Percentiles rank a stretch among this genome's conserved stretches.
Evolutionary conservation across 35 echinoderm and acorn worm species (phyloP).

Genomic region (Antedon bifida): DNA sequence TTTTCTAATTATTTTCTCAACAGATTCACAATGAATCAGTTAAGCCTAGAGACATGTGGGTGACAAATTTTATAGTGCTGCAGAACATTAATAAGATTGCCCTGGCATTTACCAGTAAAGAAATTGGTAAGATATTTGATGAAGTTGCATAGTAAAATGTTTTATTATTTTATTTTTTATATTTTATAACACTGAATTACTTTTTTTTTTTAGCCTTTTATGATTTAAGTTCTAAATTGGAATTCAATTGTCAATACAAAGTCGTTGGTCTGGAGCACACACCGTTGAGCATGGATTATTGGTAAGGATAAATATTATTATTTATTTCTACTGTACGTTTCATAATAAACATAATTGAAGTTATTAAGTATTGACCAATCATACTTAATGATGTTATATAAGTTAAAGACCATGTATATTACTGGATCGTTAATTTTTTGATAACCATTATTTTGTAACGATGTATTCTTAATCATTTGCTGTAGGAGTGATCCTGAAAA

Average conservation of each 20-base stretch:
- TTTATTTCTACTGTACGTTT: background rate
- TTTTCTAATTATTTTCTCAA: conserved; percentile 10
- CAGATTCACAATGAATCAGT: conserved; percentile 84
- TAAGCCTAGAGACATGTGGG: conserved; percentile 91
- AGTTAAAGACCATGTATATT: too few species aligned
- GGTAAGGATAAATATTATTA: conserved; percentile 24
- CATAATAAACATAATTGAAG: too few species aligned
- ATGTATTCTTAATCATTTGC: background rate
- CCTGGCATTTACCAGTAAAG: conserved; percentile 90
- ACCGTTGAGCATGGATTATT: conserved; percentile 86
- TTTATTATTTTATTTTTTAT: background rate
- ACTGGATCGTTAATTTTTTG: too few species aligned
- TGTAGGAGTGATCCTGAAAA: conserved; percentile 72
- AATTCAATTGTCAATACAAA: conserved; percentile 84
- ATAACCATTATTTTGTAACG: too few species aligned
- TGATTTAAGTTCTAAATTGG: conserved; percentile 86
- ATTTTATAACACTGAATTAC: too few species aligned
- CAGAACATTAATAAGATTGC: conserved; percentile 98
- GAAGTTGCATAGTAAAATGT: background rate
- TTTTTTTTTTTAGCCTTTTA: conserved; percentile 66
- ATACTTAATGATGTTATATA: too few species aligned
- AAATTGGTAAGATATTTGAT: conserved; percentile 43
- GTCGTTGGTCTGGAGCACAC: conserved; percentile 68
- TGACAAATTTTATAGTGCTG: conserved; percentile 80
- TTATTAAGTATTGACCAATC: too few species aligned